Evolutionary conservation across 2,797 vertebrate species (phyloP).

Genomic region (Manis pentadactyla): DNA sequence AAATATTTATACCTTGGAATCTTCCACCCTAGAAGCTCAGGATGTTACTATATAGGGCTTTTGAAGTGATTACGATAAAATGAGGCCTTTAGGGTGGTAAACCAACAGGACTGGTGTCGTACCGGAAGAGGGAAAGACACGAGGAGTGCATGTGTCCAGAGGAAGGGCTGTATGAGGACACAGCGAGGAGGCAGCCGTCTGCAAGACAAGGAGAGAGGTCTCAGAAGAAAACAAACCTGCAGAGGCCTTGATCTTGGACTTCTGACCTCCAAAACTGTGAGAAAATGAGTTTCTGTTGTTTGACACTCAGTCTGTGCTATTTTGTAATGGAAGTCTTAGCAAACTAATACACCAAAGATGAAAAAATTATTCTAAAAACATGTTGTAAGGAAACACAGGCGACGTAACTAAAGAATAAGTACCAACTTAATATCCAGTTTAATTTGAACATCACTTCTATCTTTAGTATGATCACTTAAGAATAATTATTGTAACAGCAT

Average conservation of each 20-base stretch:
- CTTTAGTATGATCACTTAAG: not conserved
- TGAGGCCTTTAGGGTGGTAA: not conserved
- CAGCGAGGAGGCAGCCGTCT: not conserved
- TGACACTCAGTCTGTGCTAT: too few relatives aligned
- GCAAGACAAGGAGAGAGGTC: not conserved
- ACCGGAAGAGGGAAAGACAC: not conserved
- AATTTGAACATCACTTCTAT: not conserved
- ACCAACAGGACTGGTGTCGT: not conserved
- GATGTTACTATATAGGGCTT: not conserved
- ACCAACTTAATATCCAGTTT: not conserved
- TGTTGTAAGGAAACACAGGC: not conserved
- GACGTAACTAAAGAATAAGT: not conserved
- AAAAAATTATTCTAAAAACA: not conserved
- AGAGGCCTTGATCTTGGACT: too few relatives aligned
- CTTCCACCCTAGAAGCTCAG: not conserved
- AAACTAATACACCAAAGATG: not conserved
- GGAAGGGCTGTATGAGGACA: not conserved
- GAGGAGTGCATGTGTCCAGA: not conserved
- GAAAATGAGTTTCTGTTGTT: too few relatives aligned
- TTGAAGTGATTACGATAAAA: not conserved
- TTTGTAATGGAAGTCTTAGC: not conserved
- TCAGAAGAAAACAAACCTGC: too few relatives aligned
- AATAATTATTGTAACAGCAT: not conserved
- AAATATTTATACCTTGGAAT: not conserved
- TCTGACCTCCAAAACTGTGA: too few relatives aligned